phyloP scores from a whole-genome alignment of 2,797 vertebrate species.

The Delichon dasypus region DNA sequence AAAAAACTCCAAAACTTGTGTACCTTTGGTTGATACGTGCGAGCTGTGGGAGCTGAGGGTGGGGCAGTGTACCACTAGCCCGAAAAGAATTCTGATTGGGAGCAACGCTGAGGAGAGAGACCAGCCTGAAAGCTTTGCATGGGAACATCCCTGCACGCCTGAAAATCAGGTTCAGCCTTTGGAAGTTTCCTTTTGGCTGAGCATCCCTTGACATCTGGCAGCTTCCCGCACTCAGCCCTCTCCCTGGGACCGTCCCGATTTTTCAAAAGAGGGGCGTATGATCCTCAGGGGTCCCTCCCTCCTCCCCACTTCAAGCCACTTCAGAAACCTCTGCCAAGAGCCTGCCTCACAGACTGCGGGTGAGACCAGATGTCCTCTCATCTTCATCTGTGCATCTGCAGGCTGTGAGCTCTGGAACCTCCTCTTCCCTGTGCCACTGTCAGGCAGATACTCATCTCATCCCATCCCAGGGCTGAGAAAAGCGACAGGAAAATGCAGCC shows the following conservation, averaged over 20 bases:
- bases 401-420: background rate
- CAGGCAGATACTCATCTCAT: background rate
- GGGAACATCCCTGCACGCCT: background rate
- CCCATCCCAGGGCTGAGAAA: background rate
- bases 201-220: slow-evolving; percentile 19
- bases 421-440: background rate
- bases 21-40: background rate
- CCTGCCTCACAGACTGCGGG: background rate
- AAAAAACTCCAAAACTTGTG: background rate
- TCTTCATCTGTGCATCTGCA: slow-evolving; percentile 26
- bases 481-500: background rate
- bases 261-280: background rate
- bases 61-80: background rate
- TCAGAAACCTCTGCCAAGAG: slow-evolving; percentile 28
- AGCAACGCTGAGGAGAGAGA: background rate
- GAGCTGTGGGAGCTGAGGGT: background rate
- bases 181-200: background rate
- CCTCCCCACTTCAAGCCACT: background rate
- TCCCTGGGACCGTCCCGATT: background rate
- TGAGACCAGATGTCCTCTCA: slow-evolving; percentile 18
- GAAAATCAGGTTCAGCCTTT: background rate
- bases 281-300: background rate
- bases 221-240: background rate
- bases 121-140: background rate
- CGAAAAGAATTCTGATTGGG: background rate